Evolutionary conservation across 2,888 invertebrate species (phyloP), one percentile per base, ranked within the genome.

Genomic region (Lepidocyrtoides sp.): DNA sequence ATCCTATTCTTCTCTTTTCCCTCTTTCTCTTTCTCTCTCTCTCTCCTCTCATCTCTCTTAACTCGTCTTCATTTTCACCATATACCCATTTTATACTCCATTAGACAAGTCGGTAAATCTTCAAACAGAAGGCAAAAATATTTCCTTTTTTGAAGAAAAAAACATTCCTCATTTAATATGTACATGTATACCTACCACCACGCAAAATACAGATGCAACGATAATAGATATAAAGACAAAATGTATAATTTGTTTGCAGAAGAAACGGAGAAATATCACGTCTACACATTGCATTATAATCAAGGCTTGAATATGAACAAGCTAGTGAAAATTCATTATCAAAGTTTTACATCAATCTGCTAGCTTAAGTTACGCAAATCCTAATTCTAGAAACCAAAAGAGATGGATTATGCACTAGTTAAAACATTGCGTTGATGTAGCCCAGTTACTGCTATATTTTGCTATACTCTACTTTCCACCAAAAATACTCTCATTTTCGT

Each of bases 241-340:
- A n/a, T n/a, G n/a, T n/a, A n/a, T n/a, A n/a, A n/a, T n/a, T n/a
- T n/a, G n/a, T n/a, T 41, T 14, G 10, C 17, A 41, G 10, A 72
- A 5, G 29, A 32, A 44, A 32, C 0, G 69, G 69, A 32, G 8
- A 10, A 69, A 29, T 8, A 17, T 72, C 23, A 72, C 69, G 17
- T 3, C 17, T n/a, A n/a, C 12, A 12, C 26, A 17, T 54, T 17
- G 60, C 8, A 10, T n/a, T 23, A 63, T 63, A 17, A 72, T 72
- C 36, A 36, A 41, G 10, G 10, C 12, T n/a, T 72, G 32, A 20
- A 23, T 72, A 17, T 41, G 41, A 77, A 77, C 51, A 83, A 77
- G 29, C 75, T 77, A 23, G 87, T 54, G 26, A 87, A 87, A 87
- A 87, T 87, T 87, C 87, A 87, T 87, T 87, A 87, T 79, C 79